Conservation (phyloP, 2,797 vertebrate genomes). For the Pipistrellus pygmaeus region DNA sequence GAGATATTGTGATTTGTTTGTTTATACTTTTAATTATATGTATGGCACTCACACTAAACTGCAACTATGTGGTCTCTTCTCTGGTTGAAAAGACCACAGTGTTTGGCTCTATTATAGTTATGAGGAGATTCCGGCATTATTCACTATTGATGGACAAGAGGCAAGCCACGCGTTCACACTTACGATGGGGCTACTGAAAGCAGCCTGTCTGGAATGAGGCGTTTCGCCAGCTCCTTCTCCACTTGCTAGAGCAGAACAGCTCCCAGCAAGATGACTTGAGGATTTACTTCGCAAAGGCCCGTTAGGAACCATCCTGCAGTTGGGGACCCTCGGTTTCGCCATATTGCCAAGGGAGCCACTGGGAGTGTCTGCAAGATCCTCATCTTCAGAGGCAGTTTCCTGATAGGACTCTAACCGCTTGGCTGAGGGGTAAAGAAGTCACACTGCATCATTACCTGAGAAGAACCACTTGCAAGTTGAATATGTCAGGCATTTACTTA, state of each 20-base stretch:
- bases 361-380: slow-evolving; percentile 58
- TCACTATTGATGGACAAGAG: background rate
- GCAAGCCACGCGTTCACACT: slow-evolving; percentile 74
- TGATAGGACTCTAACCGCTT: slow-evolving; percentile 93
- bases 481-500: background rate
- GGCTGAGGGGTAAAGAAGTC: slow-evolving; percentile 86
- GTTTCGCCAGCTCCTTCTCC: slow-evolving; percentile 80
- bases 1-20: background rate
- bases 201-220: slow-evolving; percentile 84
- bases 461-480: background rate
- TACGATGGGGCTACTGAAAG: slow-evolving; percentile 95
- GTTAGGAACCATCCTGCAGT: slow-evolving; percentile 83
- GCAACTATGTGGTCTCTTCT: background rate
- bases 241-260: slow-evolving; percentile 53
- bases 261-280: slow-evolving; percentile 85
- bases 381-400: slow-evolving; percentile 84
- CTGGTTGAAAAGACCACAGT: background rate
- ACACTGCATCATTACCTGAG: slow-evolving; percentile 48
- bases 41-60: background rate
- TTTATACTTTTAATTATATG: background rate
- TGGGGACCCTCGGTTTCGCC: slow-evolving; percentile 82
- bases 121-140: background rate
- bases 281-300: slow-evolving; percentile 88
- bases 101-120: background rate
- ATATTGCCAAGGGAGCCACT: slow-evolving; percentile 79